Evolutionary conservation across 2,888 invertebrate genomes (phyloP), one percentile per base, ranked within the genome.

Genomic region (Caenorhabditis sp.): DNA sequence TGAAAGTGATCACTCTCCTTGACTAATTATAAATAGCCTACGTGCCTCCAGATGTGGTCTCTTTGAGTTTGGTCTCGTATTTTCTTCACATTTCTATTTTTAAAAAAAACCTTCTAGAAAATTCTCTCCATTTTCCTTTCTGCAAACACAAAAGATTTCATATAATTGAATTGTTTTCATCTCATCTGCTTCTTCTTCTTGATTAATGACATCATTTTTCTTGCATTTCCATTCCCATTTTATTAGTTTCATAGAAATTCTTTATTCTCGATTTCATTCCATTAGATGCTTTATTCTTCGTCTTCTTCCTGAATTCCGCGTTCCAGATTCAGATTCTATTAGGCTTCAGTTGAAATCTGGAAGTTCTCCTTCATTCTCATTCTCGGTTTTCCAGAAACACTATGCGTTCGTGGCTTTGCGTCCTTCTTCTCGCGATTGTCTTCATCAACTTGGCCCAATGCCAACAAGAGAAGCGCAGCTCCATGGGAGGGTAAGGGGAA

Each of bases 401-500:
- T 10, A 66, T 66, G 66, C 66, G 66, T 51, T 28, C 35, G 31
- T 66, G 47, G 66, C 10, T 66, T n/a, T 16, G 49, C n/a, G 35
- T 66, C 35, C 24, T 47, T 22, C 49, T 66, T 49, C 31, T 51
- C 22, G 19, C 49, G 10, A 22, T 51, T 12, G 28, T 66, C 19
- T 22, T 66, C 22, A 14, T 31, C 51, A 49, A 49, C 16, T 35
- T 49, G 22, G 66, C 49, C 7, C 49, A 66, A 6, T 49, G 47
- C 10, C 58, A 59, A 22, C 58, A 59, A 22, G 61, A 49, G 61
- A 73, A 73, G 19, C 31, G 73, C 16, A 61, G 61, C 35, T 61
- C 73, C 7, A 73, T 73, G 73, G 73, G 73, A 47, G 73, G 72
- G 72, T 72, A 70, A 41, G 70, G 35, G 19, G 8, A 54, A 12